A percentile compares a stretch with the other conserved stretches of the same genome.
These are phyloP conservation scores for Trogon melanurus DNA, from an alignment of 2,113 vertebrate genomes.

Conservation along the genomic window DNA sequence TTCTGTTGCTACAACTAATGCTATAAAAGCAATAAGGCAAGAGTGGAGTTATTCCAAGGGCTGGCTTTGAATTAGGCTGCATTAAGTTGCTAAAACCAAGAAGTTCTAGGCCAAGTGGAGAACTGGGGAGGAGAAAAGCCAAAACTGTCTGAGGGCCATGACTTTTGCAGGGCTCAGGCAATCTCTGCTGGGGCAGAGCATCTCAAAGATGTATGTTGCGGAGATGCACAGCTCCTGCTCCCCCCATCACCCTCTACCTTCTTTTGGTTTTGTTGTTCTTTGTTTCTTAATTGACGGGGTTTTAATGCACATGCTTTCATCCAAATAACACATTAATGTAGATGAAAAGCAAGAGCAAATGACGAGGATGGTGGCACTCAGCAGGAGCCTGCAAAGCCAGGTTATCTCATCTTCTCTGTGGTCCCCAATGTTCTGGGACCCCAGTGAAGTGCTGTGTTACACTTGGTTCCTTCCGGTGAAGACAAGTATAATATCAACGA, in stretches of 20 bases:
- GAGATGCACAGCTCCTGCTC: not conserved
- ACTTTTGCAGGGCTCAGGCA: not conserved
- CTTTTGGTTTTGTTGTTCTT: not conserved
- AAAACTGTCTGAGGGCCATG: not conserved
- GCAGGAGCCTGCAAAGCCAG: not conserved
- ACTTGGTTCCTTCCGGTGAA: not conserved
- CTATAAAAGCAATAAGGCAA: not conserved
- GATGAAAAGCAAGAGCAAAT: not conserved
- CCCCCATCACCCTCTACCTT: too few species aligned
- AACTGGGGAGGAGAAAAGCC: not conserved
- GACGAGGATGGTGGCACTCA: not conserved
- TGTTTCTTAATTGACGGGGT: not conserved
- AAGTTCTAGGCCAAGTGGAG: not conserved
- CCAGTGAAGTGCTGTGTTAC: accelerated
- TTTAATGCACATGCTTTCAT: not conserved
- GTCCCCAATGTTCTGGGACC: not conserved
- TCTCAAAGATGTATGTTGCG: not conserved
- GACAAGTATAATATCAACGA: not conserved
- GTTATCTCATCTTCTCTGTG: accelerated
- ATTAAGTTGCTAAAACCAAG: not conserved
- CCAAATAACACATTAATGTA: not conserved
- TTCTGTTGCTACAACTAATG: conserved; percentile 13
- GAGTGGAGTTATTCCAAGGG: not conserved
- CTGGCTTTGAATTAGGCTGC: not conserved
- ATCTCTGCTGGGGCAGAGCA: not conserved